Conservation (phyloP, 2,888 invertebrate genomes). For the Noctua janthe region DNA sequence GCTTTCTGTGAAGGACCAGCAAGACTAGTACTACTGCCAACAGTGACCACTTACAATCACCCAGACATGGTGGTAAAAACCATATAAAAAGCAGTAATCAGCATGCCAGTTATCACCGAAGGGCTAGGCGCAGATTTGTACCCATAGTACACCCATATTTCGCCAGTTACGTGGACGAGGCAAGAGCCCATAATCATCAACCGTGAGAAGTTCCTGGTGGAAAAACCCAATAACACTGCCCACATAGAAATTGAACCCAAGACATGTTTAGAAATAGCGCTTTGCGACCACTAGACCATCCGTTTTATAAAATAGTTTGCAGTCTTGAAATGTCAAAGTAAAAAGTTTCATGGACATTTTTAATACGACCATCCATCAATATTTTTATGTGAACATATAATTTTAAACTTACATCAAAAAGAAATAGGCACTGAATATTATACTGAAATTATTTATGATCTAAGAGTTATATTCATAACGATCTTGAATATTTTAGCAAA, state of each 20-base stretch:
- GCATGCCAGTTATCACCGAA: too few relatives aligned
- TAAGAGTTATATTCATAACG: background rate
- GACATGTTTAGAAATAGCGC: background rate
- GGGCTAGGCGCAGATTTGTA: too few relatives aligned
- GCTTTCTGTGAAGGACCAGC: background rate
- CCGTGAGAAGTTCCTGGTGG: background rate
- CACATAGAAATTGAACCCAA: background rate
- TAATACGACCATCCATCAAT: slow-evolving; percentile 2
- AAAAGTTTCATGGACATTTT: slow-evolving; percentile 20
- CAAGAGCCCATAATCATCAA: background rate
- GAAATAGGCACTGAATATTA: slow-evolving; percentile 11
- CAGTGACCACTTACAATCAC: background rate
- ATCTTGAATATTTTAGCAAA: background rate
- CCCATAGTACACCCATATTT: too few relatives aligned
- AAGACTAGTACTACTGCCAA: too few relatives aligned
- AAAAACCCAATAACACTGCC: background rate
- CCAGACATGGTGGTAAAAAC: background rate
- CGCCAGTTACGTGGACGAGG: background rate
- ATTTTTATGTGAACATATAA: slow-evolving; percentile 20
- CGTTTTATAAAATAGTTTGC: background rate
- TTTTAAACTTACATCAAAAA: slow-evolving; percentile 34
- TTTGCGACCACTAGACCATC: background rate
- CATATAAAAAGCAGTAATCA: background rate
- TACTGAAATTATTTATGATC: slow-evolving; percentile 14
- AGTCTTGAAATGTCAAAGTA: background rate